Evolutionary conservation across 2,113 vertebrate genomes (phyloP), one percentile per base, ranked within the genome.

Genomic region (Ibidorhyncha struthersii): DNA sequence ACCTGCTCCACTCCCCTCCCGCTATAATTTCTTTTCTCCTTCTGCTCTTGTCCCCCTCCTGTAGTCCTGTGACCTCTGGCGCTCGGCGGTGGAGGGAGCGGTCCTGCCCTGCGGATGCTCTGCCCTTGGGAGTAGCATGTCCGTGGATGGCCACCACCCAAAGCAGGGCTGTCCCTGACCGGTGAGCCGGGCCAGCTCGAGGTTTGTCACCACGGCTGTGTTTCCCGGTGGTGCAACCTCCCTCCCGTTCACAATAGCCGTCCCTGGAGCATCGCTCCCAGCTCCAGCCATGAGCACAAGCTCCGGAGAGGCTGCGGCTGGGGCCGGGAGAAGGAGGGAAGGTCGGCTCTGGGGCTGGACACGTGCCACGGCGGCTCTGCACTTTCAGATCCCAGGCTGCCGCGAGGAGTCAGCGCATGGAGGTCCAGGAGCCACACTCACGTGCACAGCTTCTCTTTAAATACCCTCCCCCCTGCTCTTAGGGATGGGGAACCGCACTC

Each of bases 21-120:
- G 2, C 62, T 45, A 12, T 22, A 3, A 38, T 72, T 32, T 55
- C 62, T 52, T 36, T 27, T 9, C 26, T 61, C n/a, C 17, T 65
- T 16, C 53, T 1, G 2, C 47, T 66, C 52, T 61, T 12, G 14
- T 4, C 58, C 30, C 58, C 29, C 34, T 45, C 52, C 47, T 6
- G 19, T 58, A 19, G 23, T 38, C 16, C 45, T 0, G 1, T 52
- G 23, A 77, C 32, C 70, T 38, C 47, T 20, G 45, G 5, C 7
- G 14, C 67, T 59, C 3, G 0, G 10, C 0, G 2, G 27, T 0
- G 5, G 22, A 56, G 11, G 27, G 50, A 78, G 30, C 41, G 5
- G 7, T 20, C 40, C 78, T n/a, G 29, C n/a, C 49, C 41, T 10
- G 11, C 50, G 2, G 21, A 9, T 14, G 21, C 49, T 36, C 49